Evolutionary conservation across 1,140 invertebrate species (phyloP), one percentile per base, ranked within the genome.

Genomic region (Drosophila lacertosa): DNA sequence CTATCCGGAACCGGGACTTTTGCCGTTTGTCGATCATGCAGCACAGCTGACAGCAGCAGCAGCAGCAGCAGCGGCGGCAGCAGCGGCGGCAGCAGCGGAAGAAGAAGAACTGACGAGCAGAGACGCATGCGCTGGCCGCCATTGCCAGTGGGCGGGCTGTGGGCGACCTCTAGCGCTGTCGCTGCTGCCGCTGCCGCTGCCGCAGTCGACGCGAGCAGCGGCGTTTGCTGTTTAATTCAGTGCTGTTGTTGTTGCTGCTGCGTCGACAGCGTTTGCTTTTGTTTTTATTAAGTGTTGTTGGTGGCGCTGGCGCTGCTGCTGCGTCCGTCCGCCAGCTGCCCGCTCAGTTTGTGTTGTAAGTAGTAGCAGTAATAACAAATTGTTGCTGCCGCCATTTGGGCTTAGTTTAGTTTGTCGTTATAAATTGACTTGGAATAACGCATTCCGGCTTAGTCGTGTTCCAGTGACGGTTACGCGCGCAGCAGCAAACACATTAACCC

Each of bases 381-480:
- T 74, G 40, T 58, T 59, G 54, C 33, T 57, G 59, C 45, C 48
- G 51, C 29, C 29, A 53, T 55, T 74, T 73, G 67, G 55, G 44
- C 58, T 84, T 26, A 26, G 24, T 26, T 75, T 79, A 76, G 77
- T 81, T 73, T 74, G 77, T 88, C 77, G 77, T 90, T 90, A 90
- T 90, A 90, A 90, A 90, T 88, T 90, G 81, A 88, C 78, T 88
- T 76, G 78, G 74, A 77, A 90, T 66, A 88, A 66, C 59, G 71
- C 69, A 50, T 72, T 88, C 77, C 75, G 86, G 84, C 82, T 89
- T 89, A 90, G 89, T 90, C 88, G 89, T 79, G 78, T 90, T 89
- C 84, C 78, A 90, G 89, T 79, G 90, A 88, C 89, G 89, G 71
- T 90, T 88, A 76, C 84, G 89, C 84, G 73, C 72, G 78, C 79